Evolutionary conservation across 2,113 vertebrate species (phyloP), one percentile per base, ranked within the genome.

Genomic region (Rhegmatorhina hoffmannsi): DNA sequence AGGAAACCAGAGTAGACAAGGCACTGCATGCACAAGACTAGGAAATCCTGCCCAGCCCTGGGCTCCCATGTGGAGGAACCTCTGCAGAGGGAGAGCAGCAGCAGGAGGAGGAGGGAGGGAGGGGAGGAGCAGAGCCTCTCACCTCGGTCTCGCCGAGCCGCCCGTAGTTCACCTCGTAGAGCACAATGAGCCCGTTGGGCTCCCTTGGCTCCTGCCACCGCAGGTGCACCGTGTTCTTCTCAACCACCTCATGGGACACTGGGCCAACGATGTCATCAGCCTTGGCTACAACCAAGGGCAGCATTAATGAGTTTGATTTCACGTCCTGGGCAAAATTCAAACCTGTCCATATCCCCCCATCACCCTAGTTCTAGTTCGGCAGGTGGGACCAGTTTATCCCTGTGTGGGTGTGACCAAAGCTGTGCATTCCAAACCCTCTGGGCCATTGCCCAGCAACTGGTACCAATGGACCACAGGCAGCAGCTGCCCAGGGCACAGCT

Each of bases 101-200:
- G 44, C 7, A 46, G 44, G 17, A 46, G 44, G 24, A 14, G 24
- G 25, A 26, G 24, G 24, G 24, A 25, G 24, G 24, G 24, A 26
- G 14, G 49, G 56, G 21, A 59, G 56, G 10, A 59, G 56, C n/a
- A 59, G 33, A 23, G 50, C 12, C 17, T 92, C 98, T 98, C 95
- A 99, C 99, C 98, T 99, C 99, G 1, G 96, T 63, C 80, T 99
- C 99, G 5, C 98, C 98, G 0, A 99, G 97, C 14, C 98, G 98
- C 26, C 96, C 98, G 24, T 99, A 99, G 69, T 98, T 98, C 64
- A 99, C 98, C 94, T 99, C 99, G 1, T 99, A 99, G 14, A 99
- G 98, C 94, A 99, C 98, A 11, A 99, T 99, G 55, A 99, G 97
- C 26, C 99, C 99, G 0, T 99, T 99, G 4, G 99, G 99, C 9